Conservation (phyloP, 2,888 invertebrate species). For the Mythimna ferrago region DNA sequence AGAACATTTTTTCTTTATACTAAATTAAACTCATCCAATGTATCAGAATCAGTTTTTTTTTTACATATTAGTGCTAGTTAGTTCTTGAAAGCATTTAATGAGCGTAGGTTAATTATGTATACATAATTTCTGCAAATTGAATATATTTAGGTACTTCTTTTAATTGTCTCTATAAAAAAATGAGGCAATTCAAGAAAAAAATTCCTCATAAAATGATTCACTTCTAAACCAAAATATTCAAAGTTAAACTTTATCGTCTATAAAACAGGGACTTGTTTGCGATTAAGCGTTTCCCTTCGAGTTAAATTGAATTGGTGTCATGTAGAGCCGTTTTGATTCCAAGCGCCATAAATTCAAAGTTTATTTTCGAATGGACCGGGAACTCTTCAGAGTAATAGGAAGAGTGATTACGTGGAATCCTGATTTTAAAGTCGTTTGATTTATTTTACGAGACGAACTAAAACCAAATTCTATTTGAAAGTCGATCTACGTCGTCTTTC, state of each 20-base stretch:
- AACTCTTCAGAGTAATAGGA: conserved; percentile 70
- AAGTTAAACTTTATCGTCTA: conserved; percentile 71
- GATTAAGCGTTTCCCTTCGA: conserved; percentile 64
- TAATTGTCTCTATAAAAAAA: conserved; percentile 16
- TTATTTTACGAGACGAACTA: conserved; percentile 82
- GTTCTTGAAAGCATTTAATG: no score
- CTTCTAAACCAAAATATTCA: conserved; percentile 56
- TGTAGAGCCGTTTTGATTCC: conserved; percentile 67
- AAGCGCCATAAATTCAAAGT: conserved; percentile 68
- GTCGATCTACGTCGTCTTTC: conserved; percentile 42
- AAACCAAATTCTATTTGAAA: conserved; percentile 66
- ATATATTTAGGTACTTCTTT: no score
- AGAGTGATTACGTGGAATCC: conserved; percentile 77
- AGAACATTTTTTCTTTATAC: no score
- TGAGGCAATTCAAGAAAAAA: conserved; percentile 26
- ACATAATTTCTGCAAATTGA: no score
- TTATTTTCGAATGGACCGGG: conserved; percentile 66
- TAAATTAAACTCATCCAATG: no score
- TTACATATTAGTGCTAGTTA: no score
- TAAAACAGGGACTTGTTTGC: conserved; percentile 73
- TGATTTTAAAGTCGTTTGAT: conserved; percentile 82
- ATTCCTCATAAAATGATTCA: conserved; percentile 55
- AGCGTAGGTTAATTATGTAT: no score
- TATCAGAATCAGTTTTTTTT: no score
- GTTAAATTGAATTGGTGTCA: conserved; percentile 64